These are phyloP conservation scores for Nasonia giraulti DNA, from an alignment of 1,140 invertebrate genomes.

Conservation along the genomic window DNA sequence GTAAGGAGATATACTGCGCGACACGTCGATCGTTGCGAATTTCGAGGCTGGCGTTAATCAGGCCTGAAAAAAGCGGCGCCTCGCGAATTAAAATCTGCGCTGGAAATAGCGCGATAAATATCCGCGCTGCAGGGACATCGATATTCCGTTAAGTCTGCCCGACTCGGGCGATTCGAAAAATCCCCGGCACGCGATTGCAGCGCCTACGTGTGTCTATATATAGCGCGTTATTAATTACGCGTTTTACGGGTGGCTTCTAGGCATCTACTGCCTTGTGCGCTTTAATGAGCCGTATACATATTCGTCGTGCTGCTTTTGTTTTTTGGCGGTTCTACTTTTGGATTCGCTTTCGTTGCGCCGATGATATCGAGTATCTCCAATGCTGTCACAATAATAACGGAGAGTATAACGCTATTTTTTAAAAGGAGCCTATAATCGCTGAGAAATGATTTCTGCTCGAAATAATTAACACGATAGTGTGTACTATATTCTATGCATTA, in stretches of 20 bases:
- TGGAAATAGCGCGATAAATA: slow-evolving; percentile 13
- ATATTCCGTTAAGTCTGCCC: slow-evolving; percentile 33
- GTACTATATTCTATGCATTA: neutral
- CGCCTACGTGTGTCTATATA: slow-evolving; percentile 26
- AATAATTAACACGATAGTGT: neutral
- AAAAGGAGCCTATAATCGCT: no score
- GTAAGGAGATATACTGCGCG: no score
- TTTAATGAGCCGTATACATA: slow-evolving; percentile 59
- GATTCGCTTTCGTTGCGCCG: neutral
- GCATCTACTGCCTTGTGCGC: slow-evolving; percentile 23
- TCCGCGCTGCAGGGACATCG: neutral
- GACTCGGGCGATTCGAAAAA: slow-evolving; percentile 41
- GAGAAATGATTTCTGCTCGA: neutral
- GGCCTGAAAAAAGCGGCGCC: neutral
- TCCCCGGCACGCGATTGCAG: slow-evolving; percentile 52
- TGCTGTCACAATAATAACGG: neutral
- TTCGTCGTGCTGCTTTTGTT: neutral
- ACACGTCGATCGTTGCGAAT: no score
- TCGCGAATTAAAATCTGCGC: neutral
- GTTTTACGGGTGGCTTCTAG: slow-evolving; percentile 57
- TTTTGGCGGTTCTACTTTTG: neutral
- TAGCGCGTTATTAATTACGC: slow-evolving; percentile 61
- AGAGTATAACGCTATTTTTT: no score
- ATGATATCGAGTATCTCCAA: neutral
- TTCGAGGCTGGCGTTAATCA: no score